Percentiles rank a stretch among this genome's conserved stretches.
Conservation (phyloP, 2,797 vertebrate genomes). For the Petrocephalus sullivani region DNA sequence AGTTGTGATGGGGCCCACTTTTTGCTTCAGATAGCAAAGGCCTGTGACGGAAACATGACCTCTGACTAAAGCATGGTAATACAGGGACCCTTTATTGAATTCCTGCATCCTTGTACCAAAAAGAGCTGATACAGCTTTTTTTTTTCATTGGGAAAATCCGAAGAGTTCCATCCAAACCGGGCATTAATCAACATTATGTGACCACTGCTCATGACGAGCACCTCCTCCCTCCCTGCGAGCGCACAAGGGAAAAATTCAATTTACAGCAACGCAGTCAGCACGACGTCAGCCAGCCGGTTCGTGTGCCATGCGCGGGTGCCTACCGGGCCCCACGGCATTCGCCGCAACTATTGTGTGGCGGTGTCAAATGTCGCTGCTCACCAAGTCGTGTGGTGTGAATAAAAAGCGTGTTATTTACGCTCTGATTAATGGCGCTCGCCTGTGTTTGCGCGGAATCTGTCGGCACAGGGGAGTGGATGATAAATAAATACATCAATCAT, state of each 20-base stretch:
- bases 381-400: slow-evolving; percentile 56
- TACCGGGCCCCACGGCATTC: slow-evolving; percentile 33
- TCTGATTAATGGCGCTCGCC: slow-evolving; percentile 66
- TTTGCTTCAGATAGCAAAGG: not conserved
- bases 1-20: not conserved
- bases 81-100: not conserved
- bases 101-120: not conserved
- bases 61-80: not conserved
- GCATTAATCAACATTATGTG: slow-evolving; percentile 53
- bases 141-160: not conserved
- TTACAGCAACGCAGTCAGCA: slow-evolving; percentile 51
- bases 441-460: slow-evolving; percentile 47
- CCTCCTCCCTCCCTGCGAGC: slow-evolving; percentile 19
- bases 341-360: not conserved
- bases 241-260: slow-evolving; percentile 43
- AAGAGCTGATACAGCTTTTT: not conserved
- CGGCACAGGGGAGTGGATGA: slow-evolving; percentile 51
- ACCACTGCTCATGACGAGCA: slow-evolving; percentile 19
- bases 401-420: slow-evolving; percentile 56
- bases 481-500: slow-evolving; percentile 74
- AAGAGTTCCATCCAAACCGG: not conserved
- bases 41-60: not conserved
- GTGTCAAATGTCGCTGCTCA: slow-evolving; percentile 53
- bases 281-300: slow-evolving; percentile 32
- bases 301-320: slow-evolving; percentile 27